phyloP scores from a whole-genome alignment of 2,888 invertebrate genomes.

The Steinernema carpocapsae region DNA sequence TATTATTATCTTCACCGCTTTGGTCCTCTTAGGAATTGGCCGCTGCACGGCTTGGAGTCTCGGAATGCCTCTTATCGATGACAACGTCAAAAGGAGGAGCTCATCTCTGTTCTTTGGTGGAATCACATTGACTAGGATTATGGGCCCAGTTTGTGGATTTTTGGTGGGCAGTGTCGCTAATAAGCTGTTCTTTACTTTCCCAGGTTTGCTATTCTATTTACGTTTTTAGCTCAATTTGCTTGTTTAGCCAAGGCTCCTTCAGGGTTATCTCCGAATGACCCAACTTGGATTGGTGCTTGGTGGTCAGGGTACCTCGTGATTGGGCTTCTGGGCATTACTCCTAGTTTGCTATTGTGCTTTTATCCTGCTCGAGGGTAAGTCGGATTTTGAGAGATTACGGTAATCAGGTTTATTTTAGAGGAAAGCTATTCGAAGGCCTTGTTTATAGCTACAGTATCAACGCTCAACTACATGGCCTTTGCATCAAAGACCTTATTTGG shows the following conservation, averaged over 20 bases:
- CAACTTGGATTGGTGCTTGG: slow-evolving; percentile 72
- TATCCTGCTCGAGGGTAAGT: slow-evolving; percentile 65
- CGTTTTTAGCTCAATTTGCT: too few species aligned
- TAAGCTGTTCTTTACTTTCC: slow-evolving; percentile 61
- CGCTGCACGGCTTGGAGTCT: slow-evolving; percentile 66
- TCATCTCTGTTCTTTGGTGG: slow-evolving; percentile 67
- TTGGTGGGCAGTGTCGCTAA: slow-evolving; percentile 66
- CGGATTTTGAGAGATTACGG: not conserved
- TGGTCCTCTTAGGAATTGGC: slow-evolving; percentile 67
- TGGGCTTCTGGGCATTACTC: slow-evolving; percentile 51
- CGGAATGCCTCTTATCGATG: slow-evolving; percentile 68
- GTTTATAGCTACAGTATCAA: slow-evolving; percentile 61
- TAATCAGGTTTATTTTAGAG: too few species aligned
- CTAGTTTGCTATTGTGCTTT: slow-evolving; percentile 68
- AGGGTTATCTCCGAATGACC: slow-evolving; percentile 61
- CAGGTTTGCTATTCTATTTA: too few species aligned
- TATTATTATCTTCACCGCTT: slow-evolving; percentile 62
- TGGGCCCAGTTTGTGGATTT: slow-evolving; percentile 69
- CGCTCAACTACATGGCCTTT: slow-evolving; percentile 57
- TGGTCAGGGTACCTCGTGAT: slow-evolving; percentile 71
- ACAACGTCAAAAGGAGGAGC: slow-evolving; percentile 67
- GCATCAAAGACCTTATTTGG: slow-evolving; percentile 63
- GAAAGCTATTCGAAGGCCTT: slow-evolving; percentile 43
- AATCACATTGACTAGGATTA: slow-evolving; percentile 67
- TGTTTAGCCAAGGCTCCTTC: slow-evolving; percentile 44